These are phyloP conservation scores for Lepus oiostolus DNA, from an alignment of 2,797 vertebrate species.

Conservation along the genomic window DNA sequence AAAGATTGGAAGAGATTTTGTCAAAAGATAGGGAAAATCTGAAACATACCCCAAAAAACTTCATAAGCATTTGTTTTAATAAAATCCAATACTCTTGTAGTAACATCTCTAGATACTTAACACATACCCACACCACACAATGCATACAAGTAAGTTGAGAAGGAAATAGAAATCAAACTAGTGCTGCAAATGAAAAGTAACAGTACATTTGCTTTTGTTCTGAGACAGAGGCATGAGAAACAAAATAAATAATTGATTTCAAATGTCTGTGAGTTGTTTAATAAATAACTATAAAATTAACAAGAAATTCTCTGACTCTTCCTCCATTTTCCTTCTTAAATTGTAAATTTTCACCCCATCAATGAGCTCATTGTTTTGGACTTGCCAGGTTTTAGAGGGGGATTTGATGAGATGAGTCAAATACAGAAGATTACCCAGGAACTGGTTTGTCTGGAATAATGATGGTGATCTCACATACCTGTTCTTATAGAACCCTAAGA, in stretches of 20 bases:
- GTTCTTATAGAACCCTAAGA: neutral
- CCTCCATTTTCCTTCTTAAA: conserved; percentile 43
- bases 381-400: conserved; percentile 9
- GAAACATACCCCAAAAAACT: conserved; percentile 8
- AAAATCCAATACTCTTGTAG: neutral
- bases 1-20: conserved; percentile 1
- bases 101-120: conserved; percentile 25
- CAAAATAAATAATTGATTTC: conserved; percentile 80
- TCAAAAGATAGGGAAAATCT: conserved; percentile 25
- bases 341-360: neutral
- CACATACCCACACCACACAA: conserved; percentile 9
- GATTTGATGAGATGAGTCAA: conserved; percentile 26
- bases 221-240: conserved; percentile 27
- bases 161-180: conserved; percentile 76
- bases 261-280: conserved; percentile 75
- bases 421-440: neutral
- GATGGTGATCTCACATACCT: neutral
- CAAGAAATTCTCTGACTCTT: conserved; percentile 60
- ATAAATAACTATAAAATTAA: conserved; percentile 76
- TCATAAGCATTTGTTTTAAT: conserved; percentile 24
- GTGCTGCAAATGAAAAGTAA: conserved; percentile 81
- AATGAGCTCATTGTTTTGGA: neutral
- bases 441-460: neutral
- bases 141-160: conserved; percentile 75
- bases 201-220: conserved; percentile 77